A percentile compares a stretch with the other conserved stretches of the same genome.
Evolutionary conservation across 2,888 invertebrate species (phyloP).

Genomic region (Synanthedon formicaeformis): DNA sequence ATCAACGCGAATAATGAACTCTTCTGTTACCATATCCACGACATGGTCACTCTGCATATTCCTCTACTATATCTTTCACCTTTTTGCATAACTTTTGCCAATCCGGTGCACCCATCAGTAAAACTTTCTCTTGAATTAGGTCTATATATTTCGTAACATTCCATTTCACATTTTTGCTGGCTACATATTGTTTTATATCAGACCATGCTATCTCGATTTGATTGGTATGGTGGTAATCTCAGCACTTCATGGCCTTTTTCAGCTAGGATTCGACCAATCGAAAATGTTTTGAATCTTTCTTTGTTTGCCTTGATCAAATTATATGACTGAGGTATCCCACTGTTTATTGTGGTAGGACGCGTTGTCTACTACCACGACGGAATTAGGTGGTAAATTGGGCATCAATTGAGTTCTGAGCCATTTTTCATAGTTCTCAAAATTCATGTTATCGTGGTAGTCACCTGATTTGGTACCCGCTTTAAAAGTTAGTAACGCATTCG

Average conservation of each 20-base stretch:
- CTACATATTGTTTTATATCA: no score
- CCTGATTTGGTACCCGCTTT: no score
- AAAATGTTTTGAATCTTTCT: slow-evolving; percentile 8
- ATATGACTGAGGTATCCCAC: slow-evolving; percentile 11
- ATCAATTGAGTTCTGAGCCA: slow-evolving; percentile 14
- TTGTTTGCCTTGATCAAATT: slow-evolving; percentile 11
- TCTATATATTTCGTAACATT: background rate
- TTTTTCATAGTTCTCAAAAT: slow-evolving; percentile 15
- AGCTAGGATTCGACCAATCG: slow-evolving; percentile 9
- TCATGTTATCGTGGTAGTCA: slow-evolving; percentile 23
- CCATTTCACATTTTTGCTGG: slow-evolving; percentile 6
- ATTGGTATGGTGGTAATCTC: slow-evolving; percentile 15
- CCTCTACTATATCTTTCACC: no score
- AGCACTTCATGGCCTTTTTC: slow-evolving; percentile 9
- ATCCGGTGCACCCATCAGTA: background rate
- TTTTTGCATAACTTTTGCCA: no score
- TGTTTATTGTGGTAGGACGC: slow-evolving; percentile 18
- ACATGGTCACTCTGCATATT: no score
- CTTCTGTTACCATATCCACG: background rate
- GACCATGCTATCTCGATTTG: slow-evolving; percentile 13
- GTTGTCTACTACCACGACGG: slow-evolving; percentile 16
- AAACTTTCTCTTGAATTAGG: background rate
- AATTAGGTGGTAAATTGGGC: slow-evolving; percentile 16
- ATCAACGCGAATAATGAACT: background rate
- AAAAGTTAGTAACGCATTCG: no score